Conservation (phyloP, 2,888 invertebrate genomes). For the Dysmachus trigonus region DNA sequence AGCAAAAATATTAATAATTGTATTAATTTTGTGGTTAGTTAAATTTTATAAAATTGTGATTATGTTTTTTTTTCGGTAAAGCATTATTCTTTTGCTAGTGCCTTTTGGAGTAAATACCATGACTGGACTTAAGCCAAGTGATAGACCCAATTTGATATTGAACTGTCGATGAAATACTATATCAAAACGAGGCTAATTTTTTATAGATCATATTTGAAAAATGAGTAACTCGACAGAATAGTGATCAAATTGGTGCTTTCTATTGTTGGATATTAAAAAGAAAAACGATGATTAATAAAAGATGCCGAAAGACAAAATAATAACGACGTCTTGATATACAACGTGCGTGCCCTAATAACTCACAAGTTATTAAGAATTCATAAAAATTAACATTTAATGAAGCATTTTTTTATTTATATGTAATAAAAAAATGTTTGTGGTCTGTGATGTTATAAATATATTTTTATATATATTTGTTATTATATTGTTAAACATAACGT, state of each 20-base stretch:
- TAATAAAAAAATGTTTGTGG: conserved; percentile 54
- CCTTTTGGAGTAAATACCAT: conserved; percentile 32
- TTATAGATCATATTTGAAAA: conserved; percentile 3
- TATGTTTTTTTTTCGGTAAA: not conserved
- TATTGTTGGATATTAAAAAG: not conserved
- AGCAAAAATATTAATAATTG: not conserved
- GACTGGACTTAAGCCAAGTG: not conserved
- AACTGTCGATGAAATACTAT: not conserved
- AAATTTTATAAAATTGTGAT: not conserved
- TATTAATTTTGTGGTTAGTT: not conserved
- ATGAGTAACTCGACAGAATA: not conserved
- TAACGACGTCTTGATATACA: conserved; percentile 39
- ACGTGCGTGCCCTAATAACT: conserved; percentile 41
- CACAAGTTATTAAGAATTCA: conserved; percentile 35
- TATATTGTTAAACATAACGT: conserved; percentile 54
- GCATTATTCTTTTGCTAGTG: conserved; percentile 3
- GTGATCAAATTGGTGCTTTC: not conserved
- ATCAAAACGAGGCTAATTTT: conserved; percentile 30
- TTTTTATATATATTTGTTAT: conserved; percentile 57
- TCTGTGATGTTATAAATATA: conserved; percentile 58
- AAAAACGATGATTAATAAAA: not conserved
- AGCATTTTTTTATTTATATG: conserved; percentile 41
- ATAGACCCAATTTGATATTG: conserved; percentile 15
- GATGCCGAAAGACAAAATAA: not conserved
- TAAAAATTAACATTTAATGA: conserved; percentile 48